Conservation (phyloP, 2,888 invertebrate species). For the Hoplodrina blanda region DNA sequence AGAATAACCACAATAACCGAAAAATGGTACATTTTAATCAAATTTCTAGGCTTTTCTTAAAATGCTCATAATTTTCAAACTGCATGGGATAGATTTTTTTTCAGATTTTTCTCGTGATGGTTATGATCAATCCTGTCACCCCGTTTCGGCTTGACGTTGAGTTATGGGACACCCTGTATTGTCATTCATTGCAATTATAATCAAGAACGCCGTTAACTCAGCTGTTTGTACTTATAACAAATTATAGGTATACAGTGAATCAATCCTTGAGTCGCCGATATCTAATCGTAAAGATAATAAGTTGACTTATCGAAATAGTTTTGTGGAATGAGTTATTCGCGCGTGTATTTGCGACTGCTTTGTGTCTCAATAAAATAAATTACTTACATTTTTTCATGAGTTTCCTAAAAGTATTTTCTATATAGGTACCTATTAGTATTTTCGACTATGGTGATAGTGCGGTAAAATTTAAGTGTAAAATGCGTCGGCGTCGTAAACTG, state of each 20-base stretch:
- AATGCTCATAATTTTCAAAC: too few species aligned
- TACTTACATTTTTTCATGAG: conserved; percentile 1
- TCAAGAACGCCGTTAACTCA: conserved; percentile 30
- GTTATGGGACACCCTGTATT: too few species aligned
- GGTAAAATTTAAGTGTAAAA: conserved; percentile 67
- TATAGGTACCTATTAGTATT: not conserved
- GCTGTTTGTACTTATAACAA: conserved; percentile 39
- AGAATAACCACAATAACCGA: too few species aligned
- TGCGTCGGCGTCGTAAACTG: conserved; percentile 86
- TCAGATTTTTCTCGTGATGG: too few species aligned
- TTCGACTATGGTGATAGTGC: conserved; percentile 30
- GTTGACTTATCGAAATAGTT: conserved; percentile 82
- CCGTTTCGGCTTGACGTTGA: too few species aligned
- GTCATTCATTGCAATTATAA: conserved; percentile 60
- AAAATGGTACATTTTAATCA: too few species aligned
- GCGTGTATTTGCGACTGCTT: conserved; percentile 61
- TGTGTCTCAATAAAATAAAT: conserved; percentile 26
- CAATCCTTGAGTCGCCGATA: conserved; percentile 84
- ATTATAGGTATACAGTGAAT: conserved; percentile 65
- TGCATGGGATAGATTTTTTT: too few species aligned
- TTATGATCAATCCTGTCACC: too few species aligned
- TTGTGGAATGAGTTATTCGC: conserved; percentile 77
- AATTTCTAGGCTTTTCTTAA: too few species aligned
- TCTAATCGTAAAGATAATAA: conserved; percentile 87
- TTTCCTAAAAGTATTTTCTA: not conserved